Evolutionary conservation across 2,113 vertebrate genomes (phyloP), one percentile per base, ranked within the genome.

Genomic region (Erythrocercus mccallii): DNA sequence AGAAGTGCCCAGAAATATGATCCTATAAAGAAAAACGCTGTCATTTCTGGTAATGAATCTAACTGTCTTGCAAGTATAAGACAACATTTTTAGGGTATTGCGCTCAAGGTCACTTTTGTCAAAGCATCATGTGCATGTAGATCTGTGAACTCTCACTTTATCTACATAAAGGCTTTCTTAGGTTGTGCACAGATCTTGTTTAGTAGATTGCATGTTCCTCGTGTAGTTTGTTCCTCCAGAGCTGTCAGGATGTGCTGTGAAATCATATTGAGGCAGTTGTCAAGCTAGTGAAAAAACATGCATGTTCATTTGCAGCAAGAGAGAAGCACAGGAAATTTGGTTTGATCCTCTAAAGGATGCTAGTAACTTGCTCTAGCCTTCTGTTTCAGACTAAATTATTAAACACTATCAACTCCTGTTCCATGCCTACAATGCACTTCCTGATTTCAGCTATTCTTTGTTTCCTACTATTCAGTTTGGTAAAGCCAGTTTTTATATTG

Each of bases 391-490:
- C 50, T 70, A 76, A 92, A 62, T 74, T 92, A 96, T 94, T 80
- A 96, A 97, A 95, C 33, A 73, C 33, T 72, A 86, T 51, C 87
- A 91, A 86, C 37, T 91, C 82, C 72, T 83, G 71, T 92, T 95
- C 53, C 88, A 95, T 92, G 97, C 81, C 93, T 91, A 92, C 88
- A 95, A 66, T 87, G 82, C 51, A 93, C 87, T 97, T 97, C 95
- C 97, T 97, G 96, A 89, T 72, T 92, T 73, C 78, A 93, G 87
- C 91, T 82, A 83, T 81, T 96, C 80, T 92, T 96, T 94, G 88
- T 82, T 98, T 98, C 96, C 97, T 95, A 85, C 95, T 79, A 95
- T 97, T 97, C 90, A 95, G 88, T 92, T 94, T 91, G 84, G 88
- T 87, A 86, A 94, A 93, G 62, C 68, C 48, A 88, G 27, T 76